phyloP scores from a whole-genome alignment of 2,113 vertebrate genomes.

The Corydoras maculifer region DNA sequence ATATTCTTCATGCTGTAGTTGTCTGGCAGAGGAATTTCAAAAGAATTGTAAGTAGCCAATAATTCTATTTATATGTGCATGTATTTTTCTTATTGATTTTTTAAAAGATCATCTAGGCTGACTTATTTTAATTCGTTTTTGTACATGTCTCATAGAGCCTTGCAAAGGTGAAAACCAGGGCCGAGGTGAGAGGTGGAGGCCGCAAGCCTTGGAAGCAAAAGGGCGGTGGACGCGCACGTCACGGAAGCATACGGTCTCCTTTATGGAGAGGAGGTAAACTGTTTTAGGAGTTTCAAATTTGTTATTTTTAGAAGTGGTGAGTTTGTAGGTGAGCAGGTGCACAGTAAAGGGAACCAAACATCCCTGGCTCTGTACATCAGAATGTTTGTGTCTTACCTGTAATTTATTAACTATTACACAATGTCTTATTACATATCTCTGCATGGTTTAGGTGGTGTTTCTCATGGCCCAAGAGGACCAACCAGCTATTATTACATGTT shows the following conservation, averaged over 20 bases:
- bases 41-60: conserved; percentile 74
- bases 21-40: conserved; percentile 82
- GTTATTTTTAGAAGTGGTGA: no score
- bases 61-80: background rate
- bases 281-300: no score
- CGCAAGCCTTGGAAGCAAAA: conserved; percentile 84
- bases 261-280: conserved; percentile 78
- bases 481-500: conserved; percentile 90
- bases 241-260: conserved; percentile 81
- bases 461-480: conserved; percentile 82
- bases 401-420: no score
- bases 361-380: no score
- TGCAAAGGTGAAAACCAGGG: conserved; percentile 74
- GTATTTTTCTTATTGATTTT: no score
- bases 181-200: conserved; percentile 81
- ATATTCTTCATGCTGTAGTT: conserved; percentile 74
- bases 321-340: no score
- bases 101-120: no score
- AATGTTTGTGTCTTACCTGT: no score
- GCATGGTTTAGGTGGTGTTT: conserved; percentile 67
- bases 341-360: no score
- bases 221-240: conserved; percentile 73
- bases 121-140: no score
- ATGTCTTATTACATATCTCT: background rate
- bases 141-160: conserved; percentile 63